Percentiles rank a stretch among this genome's conserved stretches.
These are phyloP conservation scores for Nymphicus hollandicus DNA, from an alignment of 2,113 vertebrate genomes.

Conservation along the genomic window DNA sequence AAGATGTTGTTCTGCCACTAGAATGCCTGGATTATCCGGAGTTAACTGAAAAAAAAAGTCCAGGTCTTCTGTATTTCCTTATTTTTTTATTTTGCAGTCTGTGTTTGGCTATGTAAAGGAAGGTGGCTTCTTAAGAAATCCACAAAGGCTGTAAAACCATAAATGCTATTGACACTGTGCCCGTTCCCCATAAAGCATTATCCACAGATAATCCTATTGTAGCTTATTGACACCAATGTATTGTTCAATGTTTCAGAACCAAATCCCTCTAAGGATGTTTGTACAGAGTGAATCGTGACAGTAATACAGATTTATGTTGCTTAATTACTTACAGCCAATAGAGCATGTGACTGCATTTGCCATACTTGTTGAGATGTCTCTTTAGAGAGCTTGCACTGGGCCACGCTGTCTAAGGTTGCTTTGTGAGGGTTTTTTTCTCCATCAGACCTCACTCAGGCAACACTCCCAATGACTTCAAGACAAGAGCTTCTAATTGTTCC, in stretches of 20 bases:
- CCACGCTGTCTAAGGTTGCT: neutral
- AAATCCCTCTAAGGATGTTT: slow-evolving; percentile 5
- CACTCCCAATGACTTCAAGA: neutral
- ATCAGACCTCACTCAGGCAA: neutral
- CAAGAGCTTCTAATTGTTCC: neutral
- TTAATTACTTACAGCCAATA: neutral
- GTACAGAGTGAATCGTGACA: neutral
- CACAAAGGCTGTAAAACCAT: neutral
- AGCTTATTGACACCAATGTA: neutral
- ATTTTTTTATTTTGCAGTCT: neutral
- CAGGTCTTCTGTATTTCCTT: neutral
- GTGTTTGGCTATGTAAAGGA: neutral
- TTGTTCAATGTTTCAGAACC: neutral
- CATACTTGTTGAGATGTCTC: neutral
- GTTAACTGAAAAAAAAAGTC: neutral
- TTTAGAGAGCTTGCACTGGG: neutral
- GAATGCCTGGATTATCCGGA: neutral
- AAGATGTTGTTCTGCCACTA: neutral
- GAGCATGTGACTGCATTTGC: neutral
- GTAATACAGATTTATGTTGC: slow-evolving; percentile 1
- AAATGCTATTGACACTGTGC: neutral
- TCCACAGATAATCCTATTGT: neutral
- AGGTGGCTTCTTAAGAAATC: neutral
- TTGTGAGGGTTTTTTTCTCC: neutral
- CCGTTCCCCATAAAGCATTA: neutral